These are phyloP conservation scores for Perithous albicinctus DNA, from an alignment of 2,888 invertebrate species.

Conservation along the genomic window DNA sequence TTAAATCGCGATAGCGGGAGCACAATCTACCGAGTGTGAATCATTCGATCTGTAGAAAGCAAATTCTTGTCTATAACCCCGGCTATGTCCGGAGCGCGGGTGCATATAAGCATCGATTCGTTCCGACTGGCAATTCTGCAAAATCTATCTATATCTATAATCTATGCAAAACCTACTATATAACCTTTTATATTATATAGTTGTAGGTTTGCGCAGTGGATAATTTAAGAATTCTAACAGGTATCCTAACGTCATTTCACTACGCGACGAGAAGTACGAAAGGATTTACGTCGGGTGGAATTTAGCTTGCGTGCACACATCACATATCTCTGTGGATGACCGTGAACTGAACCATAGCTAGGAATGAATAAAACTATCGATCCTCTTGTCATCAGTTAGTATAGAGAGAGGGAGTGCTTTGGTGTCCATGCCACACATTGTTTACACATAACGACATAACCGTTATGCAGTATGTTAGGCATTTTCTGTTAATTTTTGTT, in stretches of 20 bases:
- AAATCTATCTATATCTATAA: too few species aligned
- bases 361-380: constrained; percentile 40
- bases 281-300: constrained; percentile 25
- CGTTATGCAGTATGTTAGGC: background rate
- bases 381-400: constrained; percentile 27
- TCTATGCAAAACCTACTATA: background rate
- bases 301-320: constrained; percentile 11
- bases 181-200: background rate
- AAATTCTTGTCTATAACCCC: constrained; percentile 31
- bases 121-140: constrained; percentile 36
- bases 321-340: constrained; percentile 31
- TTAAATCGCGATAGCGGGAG: constrained; percentile 47
- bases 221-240: constrained; percentile 35
- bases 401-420: background rate
- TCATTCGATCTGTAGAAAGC: constrained; percentile 38
- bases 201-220: background rate
- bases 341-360: constrained; percentile 35
- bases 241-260: constrained; percentile 3
- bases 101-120: constrained; percentile 42
- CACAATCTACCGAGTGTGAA: constrained; percentile 33
- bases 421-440: background rate
- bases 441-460: background rate
- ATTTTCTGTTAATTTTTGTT: background rate
- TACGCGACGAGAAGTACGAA: constrained; percentile 16
- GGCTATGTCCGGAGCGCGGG: constrained; percentile 5